Conservation (phyloP, 2,888 invertebrate species). For the Alloplasta piceator region DNA sequence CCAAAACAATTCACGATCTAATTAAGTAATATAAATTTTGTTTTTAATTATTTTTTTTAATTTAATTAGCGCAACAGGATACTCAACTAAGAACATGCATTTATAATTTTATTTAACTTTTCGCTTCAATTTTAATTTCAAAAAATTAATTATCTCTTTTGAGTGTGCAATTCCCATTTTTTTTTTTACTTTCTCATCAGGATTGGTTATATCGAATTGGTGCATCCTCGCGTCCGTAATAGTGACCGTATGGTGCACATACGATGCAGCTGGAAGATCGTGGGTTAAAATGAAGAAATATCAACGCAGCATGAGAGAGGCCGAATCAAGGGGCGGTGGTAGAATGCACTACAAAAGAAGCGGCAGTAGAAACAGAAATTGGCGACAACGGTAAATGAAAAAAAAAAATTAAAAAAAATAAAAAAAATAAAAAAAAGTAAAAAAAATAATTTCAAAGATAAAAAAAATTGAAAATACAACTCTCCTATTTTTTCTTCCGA, state of each 20-base stretch:
- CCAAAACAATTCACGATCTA: too few relatives aligned
- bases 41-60: too few relatives aligned
- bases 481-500: too few relatives aligned
- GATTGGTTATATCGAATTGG: slow-evolving; percentile 91
- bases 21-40: too few relatives aligned
- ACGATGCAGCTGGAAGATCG: slow-evolving; percentile 93
- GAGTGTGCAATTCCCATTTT: not conserved
- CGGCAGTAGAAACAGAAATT: slow-evolving; percentile 91
- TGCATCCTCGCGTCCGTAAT: slow-evolving; percentile 89
- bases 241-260: slow-evolving; percentile 93
- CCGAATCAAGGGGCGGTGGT: slow-evolving; percentile 85
- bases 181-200: slow-evolving; percentile 80
- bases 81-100: too few relatives aligned
- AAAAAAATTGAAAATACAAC: not conserved
- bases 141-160: too few relatives aligned
- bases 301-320: slow-evolving; percentile 91
- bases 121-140: too few relatives aligned
- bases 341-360: slow-evolving; percentile 90
- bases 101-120: too few relatives aligned
- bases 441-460: not conserved
- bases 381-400: slow-evolving; percentile 89
- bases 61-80: too few relatives aligned
- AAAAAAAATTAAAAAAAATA: slow-evolving; percentile 23
- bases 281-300: slow-evolving; percentile 96
- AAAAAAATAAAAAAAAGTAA: slow-evolving; percentile 5